Evolutionary conservation across 2,797 vertebrate genomes (phyloP).

Genomic region (Etheostoma perlongum): DNA sequence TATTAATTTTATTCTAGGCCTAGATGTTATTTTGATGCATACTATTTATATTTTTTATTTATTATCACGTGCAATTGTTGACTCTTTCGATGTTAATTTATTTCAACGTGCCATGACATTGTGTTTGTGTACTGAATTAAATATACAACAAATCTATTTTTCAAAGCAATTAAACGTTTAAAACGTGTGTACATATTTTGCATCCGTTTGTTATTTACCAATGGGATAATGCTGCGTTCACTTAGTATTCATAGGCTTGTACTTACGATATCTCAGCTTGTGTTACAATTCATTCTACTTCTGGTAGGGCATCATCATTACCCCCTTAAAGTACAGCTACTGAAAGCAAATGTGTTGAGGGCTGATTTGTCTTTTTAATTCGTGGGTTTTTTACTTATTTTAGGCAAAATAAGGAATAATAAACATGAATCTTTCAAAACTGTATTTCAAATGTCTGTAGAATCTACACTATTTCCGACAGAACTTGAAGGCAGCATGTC

Average conservation of each 20-base stretch:
- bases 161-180: constrained; percentile 68
- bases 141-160: constrained; percentile 81
- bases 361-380: neutral
- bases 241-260: rapidly evolving
- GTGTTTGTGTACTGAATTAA: constrained; percentile 64
- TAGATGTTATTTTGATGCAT: constrained; percentile 60
- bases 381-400: neutral
- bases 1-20: constrained; percentile 51
- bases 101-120: constrained; percentile 67
- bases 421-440: neutral
- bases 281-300: neutral
- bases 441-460: too few relatives aligned
- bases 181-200: constrained; percentile 49
- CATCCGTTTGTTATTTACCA: neutral
- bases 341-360: neutral
- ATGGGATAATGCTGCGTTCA: constrained; percentile 13
- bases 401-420: too few relatives aligned
- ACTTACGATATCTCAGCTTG: rapidly evolving
- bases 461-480: neutral
- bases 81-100: constrained; percentile 77
- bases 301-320: neutral
- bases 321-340: neutral
- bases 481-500: constrained; percentile 24
- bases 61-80: constrained; percentile 79
- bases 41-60: constrained; percentile 82